A percentile compares a stretch with the other conserved stretches of the same genome.
Conservation (phyloP, 37 sponge, comb jelly and placozoan genomes). For the Halichondria panicea region DNA sequence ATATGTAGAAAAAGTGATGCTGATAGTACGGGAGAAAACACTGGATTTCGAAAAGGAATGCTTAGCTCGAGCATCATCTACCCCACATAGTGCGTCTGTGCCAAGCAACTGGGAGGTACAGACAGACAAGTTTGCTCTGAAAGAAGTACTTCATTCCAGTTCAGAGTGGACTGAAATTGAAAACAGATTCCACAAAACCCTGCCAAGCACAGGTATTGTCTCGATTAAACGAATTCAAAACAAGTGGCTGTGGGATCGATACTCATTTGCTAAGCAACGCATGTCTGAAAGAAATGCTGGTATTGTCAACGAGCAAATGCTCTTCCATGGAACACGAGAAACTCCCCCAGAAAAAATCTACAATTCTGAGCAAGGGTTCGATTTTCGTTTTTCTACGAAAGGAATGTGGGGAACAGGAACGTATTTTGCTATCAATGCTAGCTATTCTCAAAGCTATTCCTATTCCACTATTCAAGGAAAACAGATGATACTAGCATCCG, state of each 20-base stretch:
- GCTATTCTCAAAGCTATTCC: conserved; percentile 69
- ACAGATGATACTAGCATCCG: conserved; percentile 65
- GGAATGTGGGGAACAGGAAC: conserved; percentile 80
- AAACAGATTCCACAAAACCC: conserved; percentile 16
- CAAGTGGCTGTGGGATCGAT: conserved; percentile 72
- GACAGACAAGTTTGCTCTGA: not conserved
- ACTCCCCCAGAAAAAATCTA: conserved; percentile 35
- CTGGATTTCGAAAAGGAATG: not conserved
- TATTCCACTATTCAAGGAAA: not conserved
- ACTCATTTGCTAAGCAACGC: conserved; percentile 19
- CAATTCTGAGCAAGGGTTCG: conserved; percentile 72
- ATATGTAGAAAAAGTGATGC: not conserved
- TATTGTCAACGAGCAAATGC: conserved; percentile 35
- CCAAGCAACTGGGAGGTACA: conserved; percentile 44
- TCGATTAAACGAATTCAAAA: conserved; percentile 70
- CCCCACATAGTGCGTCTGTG: not conserved
- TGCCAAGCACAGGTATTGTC: conserved; percentile 16
- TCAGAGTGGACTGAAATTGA: conserved; percentile 34
- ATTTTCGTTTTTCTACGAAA: conserved; percentile 41
- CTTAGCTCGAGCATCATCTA: not conserved
- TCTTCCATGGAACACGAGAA: conserved; percentile 70
- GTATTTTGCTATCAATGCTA: conserved; percentile 84
- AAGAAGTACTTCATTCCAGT: not conserved
- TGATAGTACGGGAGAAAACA: not conserved
- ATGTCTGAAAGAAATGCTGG: conserved; percentile 44